Percentiles rank a stretch among this genome's conserved stretches.
Conservation (phyloP, 2,888 invertebrate species). For the Didymodactylos carnosus region DNA sequence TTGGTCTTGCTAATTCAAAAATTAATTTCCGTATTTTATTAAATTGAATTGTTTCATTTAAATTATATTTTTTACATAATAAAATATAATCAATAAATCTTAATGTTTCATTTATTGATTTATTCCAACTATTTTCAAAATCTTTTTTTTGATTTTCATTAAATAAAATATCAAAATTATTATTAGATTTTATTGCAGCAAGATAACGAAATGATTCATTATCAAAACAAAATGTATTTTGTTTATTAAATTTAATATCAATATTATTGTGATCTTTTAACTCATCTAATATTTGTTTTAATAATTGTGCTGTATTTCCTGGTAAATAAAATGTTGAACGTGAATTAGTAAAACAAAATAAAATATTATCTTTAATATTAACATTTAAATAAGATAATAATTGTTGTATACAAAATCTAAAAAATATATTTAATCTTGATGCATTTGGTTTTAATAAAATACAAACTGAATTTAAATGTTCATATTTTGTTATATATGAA, state of each 20-base stretch:
- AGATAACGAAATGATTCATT: neutral
- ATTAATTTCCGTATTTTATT: too few species aligned
- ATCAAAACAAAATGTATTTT: neutral
- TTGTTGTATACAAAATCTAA: neutral
- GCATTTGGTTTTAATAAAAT: neutral
- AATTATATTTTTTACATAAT: too few species aligned
- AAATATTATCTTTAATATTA: neutral
- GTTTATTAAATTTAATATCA: neutral
- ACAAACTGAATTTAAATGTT: neutral
- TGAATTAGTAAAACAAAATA: neutral
- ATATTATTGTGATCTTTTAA: neutral
- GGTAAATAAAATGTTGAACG: neutral
- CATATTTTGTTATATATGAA: neutral
- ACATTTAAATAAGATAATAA: neutral
- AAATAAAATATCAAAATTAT: neutral
- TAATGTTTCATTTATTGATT: neutral
- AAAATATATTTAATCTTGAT: neutral
- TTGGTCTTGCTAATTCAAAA: neutral
- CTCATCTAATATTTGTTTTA: neutral
- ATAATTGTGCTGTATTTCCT: neutral
- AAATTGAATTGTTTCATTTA: neutral
- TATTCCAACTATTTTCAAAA: neutral
- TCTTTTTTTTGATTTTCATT: neutral
- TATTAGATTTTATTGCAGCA: neutral
- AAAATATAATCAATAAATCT: neutral